Conservation (phyloP, 2,888 invertebrate species). For the Mesopsocus fuscifrons region DNA sequence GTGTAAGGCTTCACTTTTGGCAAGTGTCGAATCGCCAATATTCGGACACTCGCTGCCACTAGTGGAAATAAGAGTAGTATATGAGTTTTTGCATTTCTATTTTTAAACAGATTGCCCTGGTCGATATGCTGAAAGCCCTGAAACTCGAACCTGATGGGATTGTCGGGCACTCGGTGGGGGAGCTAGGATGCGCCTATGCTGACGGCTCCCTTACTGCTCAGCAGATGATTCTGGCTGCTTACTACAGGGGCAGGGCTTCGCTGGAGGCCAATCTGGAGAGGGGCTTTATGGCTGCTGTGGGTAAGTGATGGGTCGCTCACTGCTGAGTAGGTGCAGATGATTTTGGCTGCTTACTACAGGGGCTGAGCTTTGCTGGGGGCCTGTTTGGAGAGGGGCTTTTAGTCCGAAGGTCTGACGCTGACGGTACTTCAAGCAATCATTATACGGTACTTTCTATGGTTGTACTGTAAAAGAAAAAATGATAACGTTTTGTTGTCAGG, state of each 20-base stretch:
- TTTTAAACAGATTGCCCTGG: constrained; percentile 33
- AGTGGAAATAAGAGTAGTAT: too few relatives aligned
- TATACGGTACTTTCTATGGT: background rate
- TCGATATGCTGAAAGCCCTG: constrained; percentile 38
- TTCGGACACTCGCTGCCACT: too few relatives aligned
- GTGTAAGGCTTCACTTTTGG: too few relatives aligned
- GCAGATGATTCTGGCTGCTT: constrained; percentile 38
- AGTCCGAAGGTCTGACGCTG: constrained; percentile 27
- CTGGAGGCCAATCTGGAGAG: constrained; percentile 23
- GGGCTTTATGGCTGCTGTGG: constrained; percentile 35
- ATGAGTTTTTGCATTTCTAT: background rate
- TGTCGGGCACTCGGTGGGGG: constrained; percentile 48
- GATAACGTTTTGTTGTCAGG: too few relatives aligned
- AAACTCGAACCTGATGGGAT: constrained; percentile 52
- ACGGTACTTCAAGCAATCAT: too few relatives aligned
- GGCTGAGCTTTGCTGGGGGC: constrained; percentile 28
- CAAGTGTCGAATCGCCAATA: too few relatives aligned
- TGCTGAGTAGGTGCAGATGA: constrained; percentile 30
- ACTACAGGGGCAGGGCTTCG: constrained; percentile 31
- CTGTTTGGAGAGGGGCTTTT: constrained; percentile 25
- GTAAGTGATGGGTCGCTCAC: constrained; percentile 36
- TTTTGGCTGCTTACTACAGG: constrained; percentile 38
- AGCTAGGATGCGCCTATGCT: constrained; percentile 43
- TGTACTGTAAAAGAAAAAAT: background rate
- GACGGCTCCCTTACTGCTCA: constrained; percentile 39